Evolutionary conservation across 2,888 invertebrate species (phyloP), one percentile per base, ranked within the genome.

Genomic region (Hesperia comma): DNA sequence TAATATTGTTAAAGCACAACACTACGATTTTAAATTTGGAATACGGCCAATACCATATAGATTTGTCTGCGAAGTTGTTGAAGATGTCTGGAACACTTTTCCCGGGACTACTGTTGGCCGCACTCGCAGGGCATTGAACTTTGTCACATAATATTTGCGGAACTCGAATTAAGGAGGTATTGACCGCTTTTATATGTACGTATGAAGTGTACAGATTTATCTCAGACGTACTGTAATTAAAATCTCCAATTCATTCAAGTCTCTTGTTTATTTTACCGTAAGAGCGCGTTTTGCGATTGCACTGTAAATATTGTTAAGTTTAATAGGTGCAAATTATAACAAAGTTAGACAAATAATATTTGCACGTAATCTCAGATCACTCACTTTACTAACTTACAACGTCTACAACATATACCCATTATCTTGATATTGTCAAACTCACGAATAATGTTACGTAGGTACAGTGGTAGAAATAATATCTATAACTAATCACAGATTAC

Each of bases 21-120:
- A 37, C 58, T 37, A 46, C 15, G 10, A 32, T 41, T 19, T 26
- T 56, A 67, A 60, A 55, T 54, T 55, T 74, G 74, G 73, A 74
- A 40, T 54, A 33, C 58, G 57, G 72, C 74, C 74, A 72, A 68
- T 37, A 17, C 60, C 33, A 58, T 67, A 71, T 64, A 62, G 69
- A 74, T 72, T 74, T 74, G 72, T 71, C 69, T 60, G 61, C 67
- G 62, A 62, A 68, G 61, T 64, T 64, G 69, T 69, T 57, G 64
- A 69, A 58, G 70, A 67, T 67, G 73, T 74, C 71, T 69, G 69
- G 67, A 64, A 67, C 63, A 69, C 70, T 71, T 72, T 71, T 41
- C 68, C 66, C 57, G 14, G 43, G 56, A 53, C 53, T 53, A 53
- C 32, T 58, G 58, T 64, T 49, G 17, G 49, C 64, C 33, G 41